Conservation (phyloP, 2,113 vertebrate genomes). For the Talpa occidentalis region DNA sequence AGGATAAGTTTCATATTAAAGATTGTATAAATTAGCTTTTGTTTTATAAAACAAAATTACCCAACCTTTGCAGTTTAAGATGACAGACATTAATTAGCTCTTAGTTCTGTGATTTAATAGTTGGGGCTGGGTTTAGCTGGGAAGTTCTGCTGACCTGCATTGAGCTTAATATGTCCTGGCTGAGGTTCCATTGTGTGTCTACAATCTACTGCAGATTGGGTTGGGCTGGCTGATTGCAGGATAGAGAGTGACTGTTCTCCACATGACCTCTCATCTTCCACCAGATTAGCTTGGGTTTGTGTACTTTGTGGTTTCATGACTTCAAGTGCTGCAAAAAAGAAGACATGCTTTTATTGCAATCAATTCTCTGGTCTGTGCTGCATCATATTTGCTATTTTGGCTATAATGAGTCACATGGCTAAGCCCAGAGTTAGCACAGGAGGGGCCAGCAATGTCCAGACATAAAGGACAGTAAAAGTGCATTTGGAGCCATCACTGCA, state of each 20-base stretch:
- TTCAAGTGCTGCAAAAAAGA: neutral
- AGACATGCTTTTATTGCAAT: neutral
- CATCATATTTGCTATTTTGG: neutral
- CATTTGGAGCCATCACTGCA: neutral
- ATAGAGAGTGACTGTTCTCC: neutral
- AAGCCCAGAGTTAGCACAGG: neutral
- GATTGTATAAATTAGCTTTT: neutral
- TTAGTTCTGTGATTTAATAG: neutral
- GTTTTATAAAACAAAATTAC: neutral
- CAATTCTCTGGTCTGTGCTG: neutral
- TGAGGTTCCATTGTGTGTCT: neutral
- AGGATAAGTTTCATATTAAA: neutral
- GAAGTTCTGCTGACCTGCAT: neutral
- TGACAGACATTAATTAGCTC: neutral
- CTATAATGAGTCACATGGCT: neutral
- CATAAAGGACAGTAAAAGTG: neutral
- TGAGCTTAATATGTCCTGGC: neutral
- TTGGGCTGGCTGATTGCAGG: neutral
- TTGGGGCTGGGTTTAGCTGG: neutral
- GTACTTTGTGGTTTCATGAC: neutral
- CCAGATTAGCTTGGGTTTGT: neutral
- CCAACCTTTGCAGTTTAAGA: neutral
- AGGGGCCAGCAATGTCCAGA: neutral
- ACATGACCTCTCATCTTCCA: neutral
- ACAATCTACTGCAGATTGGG: neutral